Conservation (phyloP, 2,797 vertebrate genomes). For the Rhodeus uyekii region DNA sequence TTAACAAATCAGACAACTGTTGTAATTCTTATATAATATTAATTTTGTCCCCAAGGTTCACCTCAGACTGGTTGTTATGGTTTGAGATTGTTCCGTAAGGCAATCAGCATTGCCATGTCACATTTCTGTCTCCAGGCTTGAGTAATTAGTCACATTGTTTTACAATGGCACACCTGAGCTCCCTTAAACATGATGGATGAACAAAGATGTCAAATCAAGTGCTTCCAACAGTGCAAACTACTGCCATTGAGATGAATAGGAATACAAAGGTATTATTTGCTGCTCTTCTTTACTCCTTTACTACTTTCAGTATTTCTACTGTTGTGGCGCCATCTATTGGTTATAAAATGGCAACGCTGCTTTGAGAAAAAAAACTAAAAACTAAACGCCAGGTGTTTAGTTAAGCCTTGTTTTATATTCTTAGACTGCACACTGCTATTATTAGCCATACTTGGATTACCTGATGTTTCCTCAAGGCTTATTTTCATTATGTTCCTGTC, state of each 20-base stretch:
- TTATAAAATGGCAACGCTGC: background rate
- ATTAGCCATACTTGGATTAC: conserved; percentile 59
- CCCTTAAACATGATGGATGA: background rate
- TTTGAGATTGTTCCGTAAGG: background rate
- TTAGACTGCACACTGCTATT: conserved; percentile 1
- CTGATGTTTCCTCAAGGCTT: conserved; percentile 45
- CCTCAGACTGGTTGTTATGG: background rate
- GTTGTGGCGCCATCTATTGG: conserved; percentile 61
- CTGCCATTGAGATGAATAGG: background rate
- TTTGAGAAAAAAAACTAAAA: background rate
- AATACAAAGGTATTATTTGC: background rate
- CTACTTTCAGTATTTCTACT: background rate
- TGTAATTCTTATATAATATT: background rate
- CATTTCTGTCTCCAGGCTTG: background rate
- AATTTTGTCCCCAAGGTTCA: background rate
- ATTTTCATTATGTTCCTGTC: conserved; percentile 50
- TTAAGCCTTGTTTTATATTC: background rate
- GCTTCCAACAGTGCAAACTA: background rate
- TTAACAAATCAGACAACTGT: background rate
- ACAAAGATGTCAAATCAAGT: background rate
- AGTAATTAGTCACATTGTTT: too few relatives aligned
- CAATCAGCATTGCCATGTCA: background rate
- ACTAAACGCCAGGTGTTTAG: background rate
- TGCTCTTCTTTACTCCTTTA: too few relatives aligned
- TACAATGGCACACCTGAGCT: background rate